Evolutionary conservation across 1,140 invertebrate genomes (phyloP).

Genomic region (Diorhabda sublineata): DNA sequence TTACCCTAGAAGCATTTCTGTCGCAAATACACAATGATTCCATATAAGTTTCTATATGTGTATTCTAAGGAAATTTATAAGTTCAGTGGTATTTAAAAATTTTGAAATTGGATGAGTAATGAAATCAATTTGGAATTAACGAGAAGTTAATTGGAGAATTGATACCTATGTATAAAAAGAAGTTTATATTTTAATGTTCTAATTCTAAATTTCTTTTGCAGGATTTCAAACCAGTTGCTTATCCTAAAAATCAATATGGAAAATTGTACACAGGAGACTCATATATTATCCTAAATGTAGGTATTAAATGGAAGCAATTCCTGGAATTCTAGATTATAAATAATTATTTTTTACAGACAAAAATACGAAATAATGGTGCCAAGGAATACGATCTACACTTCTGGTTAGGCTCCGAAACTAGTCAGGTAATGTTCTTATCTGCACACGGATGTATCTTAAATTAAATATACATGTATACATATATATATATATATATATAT

Average conservation of each 20-base stretch:
- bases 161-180: too few species aligned
- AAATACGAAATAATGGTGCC: slow-evolving; percentile 58
- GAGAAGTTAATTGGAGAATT: too few species aligned
- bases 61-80: too few species aligned
- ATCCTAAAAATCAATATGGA: slow-evolving; percentile 73
- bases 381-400: slow-evolving; percentile 83
- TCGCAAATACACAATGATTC: too few species aligned
- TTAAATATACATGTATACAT: too few species aligned
- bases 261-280: slow-evolving; percentile 87
- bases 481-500: too few species aligned
- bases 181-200: background rate
- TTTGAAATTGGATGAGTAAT: too few species aligned
- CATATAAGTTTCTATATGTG: too few species aligned
- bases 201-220: slow-evolving; percentile 48
- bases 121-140: too few species aligned
- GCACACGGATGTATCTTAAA: too few species aligned
- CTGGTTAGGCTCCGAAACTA: slow-evolving; percentile 81
- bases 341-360: slow-evolving; percentile 52
- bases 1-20: too few species aligned
- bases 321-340: slow-evolving; percentile 12
- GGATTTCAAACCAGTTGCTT: slow-evolving; percentile 77
- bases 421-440: slow-evolving; percentile 52
- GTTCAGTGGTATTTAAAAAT: too few species aligned
- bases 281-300: slow-evolving; percentile 83
- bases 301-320: slow-evolving; percentile 38